A percentile compares a stretch with the other conserved stretches of the same genome.
Conservation (phyloP, 2,113 vertebrate genomes). For the Indri indri region DNA sequence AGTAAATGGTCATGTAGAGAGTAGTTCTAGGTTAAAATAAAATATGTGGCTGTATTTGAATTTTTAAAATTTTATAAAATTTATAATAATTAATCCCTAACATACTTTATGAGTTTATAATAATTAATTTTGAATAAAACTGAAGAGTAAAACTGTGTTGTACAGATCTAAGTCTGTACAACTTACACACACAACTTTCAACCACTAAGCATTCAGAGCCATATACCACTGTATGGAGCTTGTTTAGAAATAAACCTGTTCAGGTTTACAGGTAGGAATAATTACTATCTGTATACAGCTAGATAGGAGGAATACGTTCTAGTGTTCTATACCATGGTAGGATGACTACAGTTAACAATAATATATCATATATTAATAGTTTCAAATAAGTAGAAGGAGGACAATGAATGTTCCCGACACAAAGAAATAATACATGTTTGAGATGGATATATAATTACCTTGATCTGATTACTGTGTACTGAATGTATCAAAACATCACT, state of each 20-base stretch:
- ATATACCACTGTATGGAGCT: rapidly evolving
- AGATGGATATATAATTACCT: no score
- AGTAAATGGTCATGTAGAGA: neutral
- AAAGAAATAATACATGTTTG: no score
- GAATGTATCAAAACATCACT: no score
- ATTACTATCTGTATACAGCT: neutral
- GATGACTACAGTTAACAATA: no score
- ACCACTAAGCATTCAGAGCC: neutral
- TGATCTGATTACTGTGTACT: no score
- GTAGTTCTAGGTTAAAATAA: neutral
- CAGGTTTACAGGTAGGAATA: neutral
- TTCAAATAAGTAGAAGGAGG: no score
- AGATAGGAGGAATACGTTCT: no score
- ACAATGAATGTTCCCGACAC: no score
- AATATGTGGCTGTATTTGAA: neutral
- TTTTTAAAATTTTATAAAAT: neutral
- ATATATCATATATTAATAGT: no score
- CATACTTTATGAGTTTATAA: neutral
- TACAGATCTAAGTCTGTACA: neutral
- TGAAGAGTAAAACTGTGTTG: neutral
- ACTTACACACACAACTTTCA: neutral
- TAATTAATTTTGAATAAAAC: neutral
- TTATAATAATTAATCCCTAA: neutral
- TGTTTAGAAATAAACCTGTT: neutral
- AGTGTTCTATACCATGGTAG: no score